These are phyloP conservation scores for Centropus unirufus DNA, from an alignment of 2,113 vertebrate species.

Conservation along the genomic window DNA sequence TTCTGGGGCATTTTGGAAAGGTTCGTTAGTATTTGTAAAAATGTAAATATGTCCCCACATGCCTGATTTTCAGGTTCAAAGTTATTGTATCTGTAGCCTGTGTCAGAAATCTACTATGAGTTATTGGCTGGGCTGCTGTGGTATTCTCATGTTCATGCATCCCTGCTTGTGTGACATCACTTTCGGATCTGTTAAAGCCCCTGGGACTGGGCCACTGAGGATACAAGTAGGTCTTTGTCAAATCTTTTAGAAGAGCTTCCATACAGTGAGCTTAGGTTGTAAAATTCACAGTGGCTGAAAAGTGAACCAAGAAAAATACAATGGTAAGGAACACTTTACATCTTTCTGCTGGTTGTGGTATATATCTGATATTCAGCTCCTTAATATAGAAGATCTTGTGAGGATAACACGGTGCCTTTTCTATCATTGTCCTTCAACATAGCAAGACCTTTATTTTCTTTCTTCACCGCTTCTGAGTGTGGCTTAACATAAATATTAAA, in stretches of 20 bases:
- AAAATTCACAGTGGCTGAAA: background rate
- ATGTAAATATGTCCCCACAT: background rate
- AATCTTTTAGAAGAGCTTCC: background rate
- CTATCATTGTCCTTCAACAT: background rate
- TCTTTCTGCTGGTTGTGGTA: background rate
- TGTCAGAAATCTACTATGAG: background rate
- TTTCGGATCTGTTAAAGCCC: background rate
- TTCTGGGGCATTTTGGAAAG: background rate
- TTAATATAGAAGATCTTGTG: background rate
- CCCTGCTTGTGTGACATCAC: background rate
- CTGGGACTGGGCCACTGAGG: rapidly evolving
- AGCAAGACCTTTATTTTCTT: background rate
- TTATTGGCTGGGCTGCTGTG: background rate
- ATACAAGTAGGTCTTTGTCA: background rate
- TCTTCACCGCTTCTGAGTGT: background rate
- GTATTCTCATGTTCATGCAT: background rate
- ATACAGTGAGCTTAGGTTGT: background rate
- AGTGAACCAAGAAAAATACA: background rate
- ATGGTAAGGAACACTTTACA: background rate
- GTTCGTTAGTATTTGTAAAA: background rate
- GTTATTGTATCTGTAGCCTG: background rate
- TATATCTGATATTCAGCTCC: background rate
- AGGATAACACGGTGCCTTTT: background rate
- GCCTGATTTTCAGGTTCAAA: background rate
- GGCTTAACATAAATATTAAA: background rate